Evolutionary conservation across 53 echinoderm and acorn worm genomes (phyloP), one percentile per base, ranked within the genome.

Genomic region (Luidia sarsii): DNA sequence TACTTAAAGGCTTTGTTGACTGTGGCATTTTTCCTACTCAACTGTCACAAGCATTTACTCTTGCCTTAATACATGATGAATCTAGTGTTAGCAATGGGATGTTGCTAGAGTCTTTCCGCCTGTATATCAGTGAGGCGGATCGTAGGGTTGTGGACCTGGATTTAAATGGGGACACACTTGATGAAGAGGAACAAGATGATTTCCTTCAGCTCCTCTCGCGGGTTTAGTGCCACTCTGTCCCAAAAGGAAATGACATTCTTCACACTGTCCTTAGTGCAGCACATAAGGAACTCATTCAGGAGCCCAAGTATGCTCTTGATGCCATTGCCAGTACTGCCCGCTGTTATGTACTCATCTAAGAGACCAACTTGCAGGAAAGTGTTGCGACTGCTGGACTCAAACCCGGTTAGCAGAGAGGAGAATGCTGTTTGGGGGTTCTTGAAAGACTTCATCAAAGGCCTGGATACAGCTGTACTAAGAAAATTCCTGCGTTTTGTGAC

Each of bases 171-270:
- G 33, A 65, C 46, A 22, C 24, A 55, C 64, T 80, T 64, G 34
- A 80, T 65, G 25, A 38, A 64, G 80, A 80, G 28, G 80, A 80
- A 50, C 65, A 65, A 50, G 77, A 75, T 48, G 80, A 80, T 45
- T 80, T 80, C 32, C 35, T 70, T 14, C 49, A 70, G 49, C 50
- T 70, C 33, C 22, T 70, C n/a, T 18, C 31, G 52, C 25, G 50
- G 34, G 70, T 43, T 61, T 65, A 33, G 23, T 80, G 65, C 35
- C 65, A 52, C 21, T 38, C 65, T 38, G 1, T 38, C 65, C 38
- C 65, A 65, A 38, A n/a, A 22, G 11, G 39, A 39, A 39, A 64
- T 65, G 65, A 65, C 10, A 39, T 65, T 65, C 65, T 37, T 65
- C 65, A 20, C 65, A 39, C 21, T 37, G 39, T 65, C 65, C 21